phyloP scores from a whole-genome alignment of 53 echinoderm and acorn worm genomes.

The Zoroaster sp. region DNA sequence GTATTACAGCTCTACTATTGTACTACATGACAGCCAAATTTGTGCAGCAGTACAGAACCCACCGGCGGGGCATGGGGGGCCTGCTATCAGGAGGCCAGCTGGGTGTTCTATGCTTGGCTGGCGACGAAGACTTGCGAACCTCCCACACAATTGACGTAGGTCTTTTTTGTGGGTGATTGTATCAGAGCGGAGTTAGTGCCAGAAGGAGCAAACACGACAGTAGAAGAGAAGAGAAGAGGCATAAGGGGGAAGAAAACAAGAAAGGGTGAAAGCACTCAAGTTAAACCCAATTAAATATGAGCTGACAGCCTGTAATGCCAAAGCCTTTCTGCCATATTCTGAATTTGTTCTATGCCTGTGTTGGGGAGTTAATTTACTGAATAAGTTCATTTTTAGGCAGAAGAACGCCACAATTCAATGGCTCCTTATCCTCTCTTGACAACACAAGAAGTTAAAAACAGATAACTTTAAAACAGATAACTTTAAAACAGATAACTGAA shows the following conservation, averaged over 20 bases:
- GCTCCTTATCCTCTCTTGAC: no score
- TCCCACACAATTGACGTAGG: conserved; percentile 98
- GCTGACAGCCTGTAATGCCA: neutral
- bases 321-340: neutral
- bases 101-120: conserved; percentile 91
- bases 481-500: no score
- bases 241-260: conserved; percentile 29
- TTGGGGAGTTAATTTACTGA: neutral
- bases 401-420: neutral
- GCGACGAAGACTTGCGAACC: conserved; percentile 97
- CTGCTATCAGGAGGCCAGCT: conserved; percentile 90
- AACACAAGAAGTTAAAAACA: no score
- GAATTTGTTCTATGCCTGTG: neutral
- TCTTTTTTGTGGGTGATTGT: conserved; percentile 49
- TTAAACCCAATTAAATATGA: conserved; percentile 13
- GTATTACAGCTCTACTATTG: neutral
- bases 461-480: no score
- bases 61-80: conserved; percentile 63
- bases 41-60: conserved; percentile 3
- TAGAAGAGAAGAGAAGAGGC: conserved; percentile 18
- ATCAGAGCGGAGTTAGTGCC: conserved; percentile 14
- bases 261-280: conserved; percentile 51
- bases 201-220: conserved; percentile 20
- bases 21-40: neutral
- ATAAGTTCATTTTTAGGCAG: neutral